These are phyloP conservation scores for Notothenia coriiceps DNA, from an alignment of 2,113 vertebrate species.

Conservation along the genomic window DNA sequence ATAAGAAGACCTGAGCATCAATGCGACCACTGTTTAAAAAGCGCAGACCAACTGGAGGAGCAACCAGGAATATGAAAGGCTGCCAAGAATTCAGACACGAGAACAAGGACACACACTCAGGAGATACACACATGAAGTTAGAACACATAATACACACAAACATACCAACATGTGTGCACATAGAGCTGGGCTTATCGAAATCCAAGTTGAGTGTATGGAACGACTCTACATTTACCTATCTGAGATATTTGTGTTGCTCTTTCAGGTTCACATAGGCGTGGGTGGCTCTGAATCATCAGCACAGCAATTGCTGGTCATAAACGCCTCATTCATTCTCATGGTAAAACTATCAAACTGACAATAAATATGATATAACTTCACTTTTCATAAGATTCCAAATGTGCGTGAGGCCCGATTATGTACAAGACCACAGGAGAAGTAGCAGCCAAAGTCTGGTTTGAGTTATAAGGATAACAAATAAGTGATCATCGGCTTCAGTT, in stretches of 20 bases:
- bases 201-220: conserved; percentile 44
- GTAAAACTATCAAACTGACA: conserved; percentile 28
- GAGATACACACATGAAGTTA: conserved; percentile 34
- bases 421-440: conserved; percentile 22
- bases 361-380: conserved; percentile 16
- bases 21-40: conserved; percentile 65
- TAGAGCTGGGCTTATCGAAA: conserved; percentile 43
- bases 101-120: conserved; percentile 52
- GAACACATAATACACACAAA: conserved; percentile 24
- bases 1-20: conserved; percentile 56
- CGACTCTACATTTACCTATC: conserved; percentile 38
- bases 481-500: conserved; percentile 9
- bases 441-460: conserved; percentile 33
- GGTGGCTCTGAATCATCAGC: conserved; percentile 48
- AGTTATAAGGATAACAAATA: conserved; percentile 45
- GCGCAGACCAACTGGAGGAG: conserved; percentile 37
- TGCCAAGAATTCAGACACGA: conserved; percentile 57
- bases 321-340: conserved; percentile 20
- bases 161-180: conserved; percentile 22
- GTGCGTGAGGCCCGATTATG: not conserved
- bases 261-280: conserved; percentile 57
- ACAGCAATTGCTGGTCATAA: conserved; percentile 28
- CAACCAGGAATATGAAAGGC: conserved; percentile 38
- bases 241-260: conserved; percentile 39
- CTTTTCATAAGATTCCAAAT: not conserved